phyloP scores from a whole-genome alignment of 2,888 invertebrate genomes.

The Melanostoma mellinum region DNA sequence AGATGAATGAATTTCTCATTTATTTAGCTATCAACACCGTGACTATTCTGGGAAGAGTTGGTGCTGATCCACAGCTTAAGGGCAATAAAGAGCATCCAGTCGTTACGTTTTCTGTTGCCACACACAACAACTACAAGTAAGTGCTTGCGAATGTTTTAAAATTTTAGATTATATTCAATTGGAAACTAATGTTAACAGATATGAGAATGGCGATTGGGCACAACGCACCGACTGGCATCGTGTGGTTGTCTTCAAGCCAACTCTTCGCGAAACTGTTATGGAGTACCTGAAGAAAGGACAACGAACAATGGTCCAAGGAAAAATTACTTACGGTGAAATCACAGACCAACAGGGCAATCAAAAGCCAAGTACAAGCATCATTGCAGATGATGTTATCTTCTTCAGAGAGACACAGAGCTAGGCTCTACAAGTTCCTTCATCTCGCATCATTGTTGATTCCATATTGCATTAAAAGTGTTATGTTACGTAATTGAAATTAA shows the following conservation, averaged over 20 bases:
- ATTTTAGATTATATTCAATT: not conserved
- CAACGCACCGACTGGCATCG: constrained; percentile 97
- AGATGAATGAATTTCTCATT: not conserved
- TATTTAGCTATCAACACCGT: constrained; percentile 90
- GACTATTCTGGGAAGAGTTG: constrained; percentile 92
- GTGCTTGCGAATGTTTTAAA: constrained; percentile 3
- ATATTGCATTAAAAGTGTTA: constrained; percentile 56
- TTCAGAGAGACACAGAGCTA: constrained; percentile 84
- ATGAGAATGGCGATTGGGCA: constrained; percentile 89
- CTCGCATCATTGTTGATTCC: constrained; percentile 49
- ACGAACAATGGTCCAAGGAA: constrained; percentile 91
- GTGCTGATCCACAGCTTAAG: constrained; percentile 93
- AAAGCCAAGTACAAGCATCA: constrained; percentile 89
- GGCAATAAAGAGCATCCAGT: constrained; percentile 93
- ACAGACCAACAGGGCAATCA: constrained; percentile 89
- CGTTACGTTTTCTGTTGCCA: constrained; percentile 94
- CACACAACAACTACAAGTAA: constrained; percentile 90
- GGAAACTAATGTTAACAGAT: constrained; percentile 76
- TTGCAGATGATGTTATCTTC: constrained; percentile 94
- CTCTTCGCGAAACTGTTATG: constrained; percentile 89
- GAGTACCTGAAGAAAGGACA: constrained; percentile 93
- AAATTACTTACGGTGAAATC: constrained; percentile 92
- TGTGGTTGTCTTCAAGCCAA: constrained; percentile 92
- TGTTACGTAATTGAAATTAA: constrained; percentile 46
- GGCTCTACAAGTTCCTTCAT: constrained; percentile 9